These are phyloP conservation scores for Oryzias woworae DNA, from an alignment of 2,113 vertebrate species.

Conservation along the genomic window DNA sequence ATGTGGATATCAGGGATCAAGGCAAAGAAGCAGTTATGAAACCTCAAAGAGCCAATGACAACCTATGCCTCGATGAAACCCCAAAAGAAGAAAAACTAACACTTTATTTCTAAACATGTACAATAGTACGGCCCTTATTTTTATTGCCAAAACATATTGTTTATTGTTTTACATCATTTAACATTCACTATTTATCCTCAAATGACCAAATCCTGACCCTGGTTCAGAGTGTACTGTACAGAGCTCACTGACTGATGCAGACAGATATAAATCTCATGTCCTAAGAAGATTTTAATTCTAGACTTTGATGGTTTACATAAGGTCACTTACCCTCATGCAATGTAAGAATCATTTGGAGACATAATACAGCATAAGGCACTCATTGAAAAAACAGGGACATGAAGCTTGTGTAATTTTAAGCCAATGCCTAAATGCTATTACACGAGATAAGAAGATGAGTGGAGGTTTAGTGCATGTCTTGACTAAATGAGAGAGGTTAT, in stretches of 20 bases:
- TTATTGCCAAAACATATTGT: no score
- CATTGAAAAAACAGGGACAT: constrained; percentile 21
- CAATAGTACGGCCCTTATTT: no score
- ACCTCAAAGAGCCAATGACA: constrained; percentile 14
- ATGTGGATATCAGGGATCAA: constrained; percentile 30
- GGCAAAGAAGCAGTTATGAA: constrained; percentile 38
- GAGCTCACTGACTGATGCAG: constrained; percentile 11
- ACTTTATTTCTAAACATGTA: background rate
- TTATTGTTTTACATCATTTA: background rate
- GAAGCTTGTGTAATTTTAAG: constrained; percentile 31
- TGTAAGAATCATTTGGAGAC: constrained; percentile 14
- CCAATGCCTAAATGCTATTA: constrained; percentile 56
- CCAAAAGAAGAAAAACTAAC: constrained; percentile 10
- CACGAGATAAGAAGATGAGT: constrained; percentile 56
- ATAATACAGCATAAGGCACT: constrained; percentile 31
- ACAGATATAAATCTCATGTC: constrained; percentile 33
- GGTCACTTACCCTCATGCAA: constrained; percentile 6
- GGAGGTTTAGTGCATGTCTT: constrained; percentile 50
- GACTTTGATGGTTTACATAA: constrained; percentile 16
- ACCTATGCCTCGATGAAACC: constrained; percentile 16
- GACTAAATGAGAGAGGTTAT: constrained; percentile 55
- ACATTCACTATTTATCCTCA: constrained; percentile 16
- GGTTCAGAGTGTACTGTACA: constrained; percentile 4
- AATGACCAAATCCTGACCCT: constrained; percentile 3
- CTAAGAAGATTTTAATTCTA: constrained; percentile 22